These are phyloP conservation scores for Rhabdophis nuchalis DNA, from an alignment of 2,797 vertebrate genomes.

Conservation along the genomic window DNA sequence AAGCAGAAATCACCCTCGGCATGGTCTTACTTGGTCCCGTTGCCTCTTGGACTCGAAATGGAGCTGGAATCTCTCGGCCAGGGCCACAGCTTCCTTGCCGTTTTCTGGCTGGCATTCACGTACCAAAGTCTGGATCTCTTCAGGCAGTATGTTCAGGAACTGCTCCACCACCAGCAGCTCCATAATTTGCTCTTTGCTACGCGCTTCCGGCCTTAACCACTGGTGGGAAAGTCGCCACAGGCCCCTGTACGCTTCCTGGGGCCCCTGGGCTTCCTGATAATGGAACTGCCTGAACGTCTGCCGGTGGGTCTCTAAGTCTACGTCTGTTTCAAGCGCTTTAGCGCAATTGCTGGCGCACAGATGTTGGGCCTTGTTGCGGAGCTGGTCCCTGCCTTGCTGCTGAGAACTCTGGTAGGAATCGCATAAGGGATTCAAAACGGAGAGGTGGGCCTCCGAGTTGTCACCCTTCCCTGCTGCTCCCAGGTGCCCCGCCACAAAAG, in stretches of 20 bases:
- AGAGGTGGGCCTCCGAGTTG: background rate
- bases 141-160: slow-evolving; percentile 16
- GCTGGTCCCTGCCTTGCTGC: background rate
- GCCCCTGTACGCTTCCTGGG: slow-evolving; percentile 10
- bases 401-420: slow-evolving; percentile 1
- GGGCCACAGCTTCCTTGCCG: slow-evolving; percentile 25
- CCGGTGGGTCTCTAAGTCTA: background rate
- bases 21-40: slow-evolving; percentile 8
- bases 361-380: background rate
- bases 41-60: slow-evolving; percentile 32
- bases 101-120: slow-evolving; percentile 29
- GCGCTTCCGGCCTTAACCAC: slow-evolving; percentile 18
- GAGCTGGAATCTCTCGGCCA: slow-evolving; percentile 29
- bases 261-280: slow-evolving; percentile 15
- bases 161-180: slow-evolving; percentile 26
- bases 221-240: slow-evolving; percentile 25
- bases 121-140: slow-evolving; percentile 25
- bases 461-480: background rate
- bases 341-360: background rate
- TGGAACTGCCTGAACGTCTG: slow-evolving; percentile 15
- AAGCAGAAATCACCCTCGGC: background rate
- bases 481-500: background rate
- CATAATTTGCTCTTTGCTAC: slow-evolving; percentile 25
- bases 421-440: slow-evolving; percentile 9
- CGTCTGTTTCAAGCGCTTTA: background rate